phyloP scores from a whole-genome alignment of 2,888 invertebrate species.

The Eupithecia subfuscata region DNA sequence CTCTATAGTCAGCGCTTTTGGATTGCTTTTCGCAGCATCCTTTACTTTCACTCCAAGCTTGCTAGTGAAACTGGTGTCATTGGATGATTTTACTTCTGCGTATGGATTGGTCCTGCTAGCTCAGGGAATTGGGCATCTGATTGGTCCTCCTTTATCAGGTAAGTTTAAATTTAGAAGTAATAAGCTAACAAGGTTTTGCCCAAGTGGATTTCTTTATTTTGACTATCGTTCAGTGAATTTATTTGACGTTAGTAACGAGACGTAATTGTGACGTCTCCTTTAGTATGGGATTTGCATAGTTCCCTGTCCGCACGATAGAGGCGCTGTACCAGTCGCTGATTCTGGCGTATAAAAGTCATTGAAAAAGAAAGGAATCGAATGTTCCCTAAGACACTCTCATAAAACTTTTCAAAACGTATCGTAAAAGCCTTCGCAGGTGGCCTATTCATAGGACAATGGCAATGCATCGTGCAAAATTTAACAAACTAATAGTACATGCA shows the following conservation, averaged over 20 bases:
- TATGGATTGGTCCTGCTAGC: conserved; percentile 95
- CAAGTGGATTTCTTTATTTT: not conserved
- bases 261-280: too few species aligned
- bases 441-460: not conserved
- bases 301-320: too few species aligned
- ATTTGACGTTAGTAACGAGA: too few species aligned
- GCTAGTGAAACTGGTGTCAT: conserved; percentile 92
- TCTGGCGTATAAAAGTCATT: not conserved
- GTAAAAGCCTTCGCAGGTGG: not conserved
- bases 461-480: not conserved
- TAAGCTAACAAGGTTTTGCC: not conserved
- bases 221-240: too few species aligned
- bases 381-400: not conserved
- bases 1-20: conserved; percentile 87
- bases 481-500: not conserved
- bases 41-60: conserved; percentile 96
- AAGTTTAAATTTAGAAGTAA: conserved; percentile 24
- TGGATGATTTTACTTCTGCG: conserved; percentile 96
- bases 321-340: too few species aligned
- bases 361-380: not conserved
- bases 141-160: conserved; percentile 97
- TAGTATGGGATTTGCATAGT: too few species aligned
- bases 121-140: conserved; percentile 95
- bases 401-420: not conserved
- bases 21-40: conserved; percentile 95